These are phyloP conservation scores for Spisula subtruncata DNA, from an alignment of 2,888 invertebrate genomes.

Conservation along the genomic window DNA sequence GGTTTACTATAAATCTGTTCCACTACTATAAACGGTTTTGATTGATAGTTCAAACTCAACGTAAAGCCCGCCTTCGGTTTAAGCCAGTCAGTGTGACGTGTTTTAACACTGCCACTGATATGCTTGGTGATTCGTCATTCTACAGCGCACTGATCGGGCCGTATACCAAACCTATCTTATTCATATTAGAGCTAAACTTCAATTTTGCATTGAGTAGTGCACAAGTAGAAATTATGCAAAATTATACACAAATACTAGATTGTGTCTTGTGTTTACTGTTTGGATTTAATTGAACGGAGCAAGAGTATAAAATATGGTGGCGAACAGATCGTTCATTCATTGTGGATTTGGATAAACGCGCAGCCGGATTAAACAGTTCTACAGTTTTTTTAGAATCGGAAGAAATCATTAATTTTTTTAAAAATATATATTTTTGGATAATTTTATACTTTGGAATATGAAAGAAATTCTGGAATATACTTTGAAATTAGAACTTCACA, in stretches of 20 bases:
- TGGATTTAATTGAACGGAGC: constrained; percentile 44
- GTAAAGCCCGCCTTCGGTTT: constrained; percentile 36
- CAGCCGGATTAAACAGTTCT: constrained; percentile 25
- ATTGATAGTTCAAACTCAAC: constrained; percentile 32
- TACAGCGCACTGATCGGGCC: background rate
- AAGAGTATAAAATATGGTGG: constrained; percentile 37
- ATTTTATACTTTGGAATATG: constrained; percentile 31
- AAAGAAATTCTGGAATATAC: constrained; percentile 31
- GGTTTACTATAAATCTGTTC: constrained; percentile 1
- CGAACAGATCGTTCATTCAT: constrained; percentile 8
- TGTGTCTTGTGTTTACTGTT: constrained; percentile 39
- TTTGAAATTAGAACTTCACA: constrained; percentile 43
- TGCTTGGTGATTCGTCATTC: constrained; percentile 32
- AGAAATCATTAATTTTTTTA: background rate
- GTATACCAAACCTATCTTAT: constrained; percentile 1
- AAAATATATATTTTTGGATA: background rate
- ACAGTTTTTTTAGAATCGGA: background rate
- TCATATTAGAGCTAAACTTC: background rate
- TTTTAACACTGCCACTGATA: constrained; percentile 21
- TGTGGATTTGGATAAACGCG: constrained; percentile 23
- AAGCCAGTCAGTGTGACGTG: constrained; percentile 30
- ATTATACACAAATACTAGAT: constrained; percentile 49
- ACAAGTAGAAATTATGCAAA: constrained; percentile 56
- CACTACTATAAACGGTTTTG: constrained; percentile 18
- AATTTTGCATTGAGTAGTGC: constrained; percentile 33